These are phyloP conservation scores for Cebuella pygmaea DNA, from an alignment of 2,797 vertebrate species.

Conservation along the genomic window DNA sequence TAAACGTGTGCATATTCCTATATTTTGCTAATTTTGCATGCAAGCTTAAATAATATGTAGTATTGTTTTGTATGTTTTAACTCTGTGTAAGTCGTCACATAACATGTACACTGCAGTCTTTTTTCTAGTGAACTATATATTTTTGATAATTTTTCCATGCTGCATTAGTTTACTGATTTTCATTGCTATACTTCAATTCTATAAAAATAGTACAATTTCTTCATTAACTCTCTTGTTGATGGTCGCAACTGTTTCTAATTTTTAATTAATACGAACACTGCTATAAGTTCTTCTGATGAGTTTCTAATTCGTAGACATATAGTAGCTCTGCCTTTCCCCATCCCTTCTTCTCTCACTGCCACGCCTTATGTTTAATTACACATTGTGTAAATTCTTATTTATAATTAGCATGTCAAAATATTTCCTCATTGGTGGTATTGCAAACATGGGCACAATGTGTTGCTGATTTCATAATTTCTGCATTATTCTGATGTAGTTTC, in stretches of 20 bases:
- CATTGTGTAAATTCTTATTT: background rate
- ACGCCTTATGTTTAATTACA: background rate
- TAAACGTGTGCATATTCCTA: background rate
- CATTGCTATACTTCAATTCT: background rate
- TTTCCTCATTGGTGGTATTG: background rate
- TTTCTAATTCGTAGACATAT: background rate
- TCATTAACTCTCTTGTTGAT: background rate
- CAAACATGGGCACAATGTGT: background rate
- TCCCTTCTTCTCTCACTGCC: background rate
- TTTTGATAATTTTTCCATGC: background rate
- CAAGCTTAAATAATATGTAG: background rate
- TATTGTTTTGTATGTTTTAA: constrained; percentile 31
- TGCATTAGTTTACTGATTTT: constrained; percentile 20
- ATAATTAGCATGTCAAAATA: background rate
- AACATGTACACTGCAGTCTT: background rate
- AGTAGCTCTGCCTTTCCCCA: background rate
- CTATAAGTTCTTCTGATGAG: background rate
- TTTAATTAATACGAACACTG: background rate
- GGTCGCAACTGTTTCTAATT: background rate
- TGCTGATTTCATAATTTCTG: constrained; percentile 19
- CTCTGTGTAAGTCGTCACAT: background rate
- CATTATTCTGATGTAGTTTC: background rate
- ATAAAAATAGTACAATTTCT: background rate
- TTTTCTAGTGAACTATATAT: background rate
- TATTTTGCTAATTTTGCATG: background rate